phyloP scores from a whole-genome alignment of 2,888 invertebrate species.

The Idaea dimidiata region DNA sequence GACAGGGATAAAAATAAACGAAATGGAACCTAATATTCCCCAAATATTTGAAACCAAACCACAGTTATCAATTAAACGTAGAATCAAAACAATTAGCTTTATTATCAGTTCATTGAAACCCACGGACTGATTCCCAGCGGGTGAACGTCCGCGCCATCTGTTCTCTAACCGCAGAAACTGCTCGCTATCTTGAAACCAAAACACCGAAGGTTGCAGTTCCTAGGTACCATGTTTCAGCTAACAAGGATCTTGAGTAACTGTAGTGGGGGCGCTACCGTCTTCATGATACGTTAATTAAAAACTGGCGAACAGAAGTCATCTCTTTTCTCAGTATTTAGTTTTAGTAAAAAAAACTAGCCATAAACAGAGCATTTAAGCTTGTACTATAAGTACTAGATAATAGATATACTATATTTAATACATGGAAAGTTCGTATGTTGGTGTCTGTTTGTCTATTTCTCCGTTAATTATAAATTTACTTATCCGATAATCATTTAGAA shows the following conservation, averaged over 20 bases:
- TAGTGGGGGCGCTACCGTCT: not conserved
- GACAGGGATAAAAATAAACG: not conserved
- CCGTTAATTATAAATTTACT: too few species aligned
- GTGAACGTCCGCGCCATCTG: conserved; percentile 56
- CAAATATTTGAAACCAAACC: not conserved
- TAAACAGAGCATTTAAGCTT: too few species aligned
- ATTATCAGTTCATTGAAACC: not conserved
- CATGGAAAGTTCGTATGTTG: too few species aligned
- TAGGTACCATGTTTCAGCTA: conserved; percentile 12
- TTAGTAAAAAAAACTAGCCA: too few species aligned
- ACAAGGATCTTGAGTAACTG: not conserved
- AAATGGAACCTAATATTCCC: not conserved
- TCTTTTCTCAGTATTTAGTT: too few species aligned
- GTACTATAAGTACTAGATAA: too few species aligned
- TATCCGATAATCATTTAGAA: too few species aligned
- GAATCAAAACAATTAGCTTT: not conserved
- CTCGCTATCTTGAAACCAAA: conserved; percentile 28
- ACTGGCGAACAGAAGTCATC: too few species aligned
- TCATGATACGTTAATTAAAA: not conserved
- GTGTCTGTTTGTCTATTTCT: too few species aligned
- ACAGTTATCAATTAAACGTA: not conserved
- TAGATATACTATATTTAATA: too few species aligned
- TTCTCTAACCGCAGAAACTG: conserved; percentile 55
- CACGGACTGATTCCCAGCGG: not conserved
- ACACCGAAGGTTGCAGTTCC: not conserved